Evolutionary conservation across 2,797 vertebrate genomes (phyloP).

Genomic region (Lagorchestes hirsutus): DNA sequence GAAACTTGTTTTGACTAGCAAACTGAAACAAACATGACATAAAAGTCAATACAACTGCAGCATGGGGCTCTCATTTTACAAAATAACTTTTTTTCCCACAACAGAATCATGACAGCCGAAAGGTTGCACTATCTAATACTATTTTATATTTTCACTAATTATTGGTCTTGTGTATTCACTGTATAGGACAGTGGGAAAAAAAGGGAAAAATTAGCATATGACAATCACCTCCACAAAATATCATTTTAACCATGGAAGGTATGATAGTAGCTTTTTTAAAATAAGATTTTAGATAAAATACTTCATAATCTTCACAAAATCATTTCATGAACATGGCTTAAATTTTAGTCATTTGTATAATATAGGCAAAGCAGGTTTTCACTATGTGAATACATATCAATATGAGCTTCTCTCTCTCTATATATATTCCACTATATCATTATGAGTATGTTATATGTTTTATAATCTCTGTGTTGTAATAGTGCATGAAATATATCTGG

Average conservation of each 20-base stretch:
- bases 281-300: conserved; percentile 61
- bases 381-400: background rate
- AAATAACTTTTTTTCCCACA: conserved; percentile 79
- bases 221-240: conserved; percentile 76
- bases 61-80: conserved; percentile 84
- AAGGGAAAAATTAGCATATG: conserved; percentile 77
- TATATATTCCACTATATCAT: background rate
- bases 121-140: conserved; percentile 80
- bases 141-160: conserved; percentile 83
- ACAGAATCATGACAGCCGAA: conserved; percentile 83
- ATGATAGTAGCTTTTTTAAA: conserved; percentile 31
- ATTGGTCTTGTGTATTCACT: conserved; percentile 71
- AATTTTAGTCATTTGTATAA: conserved; percentile 40
- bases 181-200: conserved; percentile 72
- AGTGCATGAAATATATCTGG: background rate
- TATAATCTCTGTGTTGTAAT: background rate
- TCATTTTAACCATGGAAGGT: conserved; percentile 72
- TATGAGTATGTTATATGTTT: background rate
- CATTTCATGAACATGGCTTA: conserved; percentile 57
- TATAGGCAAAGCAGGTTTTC: background rate
- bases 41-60: conserved; percentile 89
- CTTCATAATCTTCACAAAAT: conserved; percentile 63
- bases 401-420: too few relatives aligned
- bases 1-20: conserved; percentile 89
- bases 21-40: conserved; percentile 89